Evolutionary conservation across 2,888 invertebrate species (phyloP).

Genomic region (Bhutanitis thaidina): DNA sequence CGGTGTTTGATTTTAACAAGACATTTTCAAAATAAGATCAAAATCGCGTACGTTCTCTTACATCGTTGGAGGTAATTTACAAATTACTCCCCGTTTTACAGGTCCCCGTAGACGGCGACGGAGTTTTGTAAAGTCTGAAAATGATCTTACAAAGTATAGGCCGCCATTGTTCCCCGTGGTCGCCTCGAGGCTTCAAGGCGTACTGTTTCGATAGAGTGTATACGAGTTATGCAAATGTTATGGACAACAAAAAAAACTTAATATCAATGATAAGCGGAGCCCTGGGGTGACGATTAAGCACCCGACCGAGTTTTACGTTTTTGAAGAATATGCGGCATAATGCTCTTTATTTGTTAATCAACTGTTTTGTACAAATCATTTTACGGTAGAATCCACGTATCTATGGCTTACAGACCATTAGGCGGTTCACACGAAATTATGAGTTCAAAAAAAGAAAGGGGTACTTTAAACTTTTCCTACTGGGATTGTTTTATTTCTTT

Average conservation of each 20-base stretch:
- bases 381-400: too few species aligned
- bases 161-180: slow-evolving; percentile 51
- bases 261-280: slow-evolving; percentile 75
- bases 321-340: background rate
- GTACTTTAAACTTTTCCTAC: too few species aligned
- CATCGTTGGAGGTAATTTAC: slow-evolving; percentile 52
- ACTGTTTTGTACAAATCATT: too few species aligned
- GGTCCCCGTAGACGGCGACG: slow-evolving; percentile 53
- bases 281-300: slow-evolving; percentile 63
- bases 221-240: slow-evolving; percentile 79
- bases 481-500: too few species aligned
- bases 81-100: slow-evolving; percentile 53
- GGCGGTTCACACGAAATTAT: too few species aligned
- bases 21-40: slow-evolving; percentile 6
- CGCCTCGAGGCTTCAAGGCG: slow-evolving; percentile 59
- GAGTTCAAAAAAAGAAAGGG: too few species aligned
- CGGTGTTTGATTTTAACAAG: background rate
- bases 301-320: slow-evolving; percentile 23
- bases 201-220: slow-evolving; percentile 55
- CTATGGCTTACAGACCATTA: too few species aligned
- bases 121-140: slow-evolving; percentile 65
- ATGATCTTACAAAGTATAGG: slow-evolving; percentile 77
- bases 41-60: slow-evolving; percentile 27
- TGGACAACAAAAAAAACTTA: slow-evolving; percentile 80
- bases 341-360: background rate